phyloP scores from a whole-genome alignment of 2,888 invertebrate genomes.

The Hedychridium roseum region DNA sequence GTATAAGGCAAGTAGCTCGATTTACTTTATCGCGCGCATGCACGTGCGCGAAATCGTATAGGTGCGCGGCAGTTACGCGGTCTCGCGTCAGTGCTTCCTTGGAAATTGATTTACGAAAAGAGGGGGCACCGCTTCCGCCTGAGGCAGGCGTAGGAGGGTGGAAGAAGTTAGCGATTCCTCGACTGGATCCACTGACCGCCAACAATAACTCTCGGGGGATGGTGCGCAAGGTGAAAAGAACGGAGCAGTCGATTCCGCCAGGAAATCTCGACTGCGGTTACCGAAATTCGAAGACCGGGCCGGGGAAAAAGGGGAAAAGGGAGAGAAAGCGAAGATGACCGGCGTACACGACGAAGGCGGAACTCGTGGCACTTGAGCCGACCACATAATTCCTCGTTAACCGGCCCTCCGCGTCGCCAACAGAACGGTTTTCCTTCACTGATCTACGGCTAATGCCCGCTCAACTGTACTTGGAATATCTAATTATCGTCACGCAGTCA shows the following conservation, averaged over 20 bases:
- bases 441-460: no score
- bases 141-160: constrained; percentile 11
- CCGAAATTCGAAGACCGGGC: no score
- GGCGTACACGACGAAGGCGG: constrained; percentile 57
- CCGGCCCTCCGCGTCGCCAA: constrained; percentile 42
- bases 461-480: no score
- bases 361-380: constrained; percentile 48
- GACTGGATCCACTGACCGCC: no score
- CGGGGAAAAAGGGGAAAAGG: constrained; percentile 20
- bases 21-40: constrained; percentile 2
- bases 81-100: not conserved
- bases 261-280: constrained; percentile 2
- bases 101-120: constrained; percentile 22
- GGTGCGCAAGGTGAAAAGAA: constrained; percentile 10
- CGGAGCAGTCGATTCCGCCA: constrained; percentile 13
- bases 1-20: constrained; percentile 4
- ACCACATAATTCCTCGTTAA: constrained; percentile 53
- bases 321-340: constrained; percentile 38
- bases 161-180: constrained; percentile 19
- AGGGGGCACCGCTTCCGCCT: no score
- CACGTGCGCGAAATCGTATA: not conserved
- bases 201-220: no score
- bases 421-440: constrained; percentile 33
- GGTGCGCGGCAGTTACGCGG: constrained; percentile 1
- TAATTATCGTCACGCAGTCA: no score